Evolutionary conservation across 2,113 vertebrate genomes (phyloP), one percentile per base, ranked within the genome.

Genomic region (Callocephalon fimbriatum): DNA sequence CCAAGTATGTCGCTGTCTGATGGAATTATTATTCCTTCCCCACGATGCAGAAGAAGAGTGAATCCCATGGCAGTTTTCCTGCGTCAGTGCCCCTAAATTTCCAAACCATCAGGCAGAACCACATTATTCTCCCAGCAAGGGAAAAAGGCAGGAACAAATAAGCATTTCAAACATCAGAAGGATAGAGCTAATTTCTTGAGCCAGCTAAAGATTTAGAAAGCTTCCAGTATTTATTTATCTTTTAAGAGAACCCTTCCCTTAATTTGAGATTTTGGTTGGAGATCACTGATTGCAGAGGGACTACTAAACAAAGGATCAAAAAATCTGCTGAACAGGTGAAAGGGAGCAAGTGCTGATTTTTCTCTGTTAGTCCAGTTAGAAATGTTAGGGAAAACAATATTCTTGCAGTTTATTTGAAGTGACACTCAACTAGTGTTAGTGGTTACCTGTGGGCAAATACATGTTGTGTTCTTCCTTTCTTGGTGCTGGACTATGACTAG

Each of bases 401-500:
- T 32, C 21, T 66, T 79, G 40, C 6, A 4, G 18, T 53, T 66
- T 9, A 23, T 38, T 38, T 50, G 20, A 27, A 35, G 50, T 10
- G 25, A 47, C 9, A 11, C 9, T 51, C 8, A 12, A 27, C 45
- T n/a, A 20, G 9, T 14, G 10, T 37, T 16, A 9, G 27, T n/a
- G 29, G 16, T 13, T 67, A 27, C 26, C n/a, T 22, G 22, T 68
- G 31, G 27, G 38, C 35, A 80, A 47, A 48, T 4, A 17, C 2
- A 5, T 0, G 0, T 14, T 1, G 0, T 35, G 7, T 29, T 35
- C 18, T 35, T 25, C 26, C 22, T 37, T 38, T 38, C 71, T 35
- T 47, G 62, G 25, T 15, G 10, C n/a, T 51, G 63, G 25, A 12
- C 12, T 38, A 8, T 16, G 23, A 31, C 14, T 18, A 44, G 15